phyloP scores from a whole-genome alignment of 2,797 vertebrate species.

The Notoglanidium macrostoma region DNA sequence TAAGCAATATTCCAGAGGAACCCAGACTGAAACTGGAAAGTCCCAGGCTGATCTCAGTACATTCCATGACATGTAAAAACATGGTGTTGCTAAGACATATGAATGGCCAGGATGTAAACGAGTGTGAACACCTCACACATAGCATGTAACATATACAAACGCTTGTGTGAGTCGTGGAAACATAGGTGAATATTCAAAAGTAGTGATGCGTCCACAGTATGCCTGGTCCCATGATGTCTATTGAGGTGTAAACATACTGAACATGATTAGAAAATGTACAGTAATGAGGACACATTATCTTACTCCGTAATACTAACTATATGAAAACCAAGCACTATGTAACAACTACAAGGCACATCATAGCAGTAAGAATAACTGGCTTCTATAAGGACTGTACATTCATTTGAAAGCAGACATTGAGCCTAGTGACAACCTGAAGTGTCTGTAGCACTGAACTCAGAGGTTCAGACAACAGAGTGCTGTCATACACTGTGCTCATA shows the following conservation, averaged over 20 bases:
- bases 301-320: background rate
- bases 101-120: background rate
- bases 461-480: background rate
- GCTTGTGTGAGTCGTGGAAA: background rate
- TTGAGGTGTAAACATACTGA: background rate
- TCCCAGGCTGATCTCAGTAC: background rate
- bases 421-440: too few relatives aligned
- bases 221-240: background rate
- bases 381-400: background rate
- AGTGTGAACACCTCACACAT: background rate
- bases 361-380: background rate
- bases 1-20: background rate
- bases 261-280: background rate
- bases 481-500: background rate
- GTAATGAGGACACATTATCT: background rate
- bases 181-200: background rate
- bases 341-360: background rate
- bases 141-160: background rate
- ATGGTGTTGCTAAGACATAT: background rate
- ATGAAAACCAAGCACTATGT: background rate
- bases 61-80: slow-evolving; percentile 26
- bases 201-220: background rate
- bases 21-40: slow-evolving; percentile 10
- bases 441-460: background rate
- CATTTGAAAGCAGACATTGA: background rate